phyloP scores from a whole-genome alignment of 2,888 invertebrate genomes.

The Dioctria linearis region DNA sequence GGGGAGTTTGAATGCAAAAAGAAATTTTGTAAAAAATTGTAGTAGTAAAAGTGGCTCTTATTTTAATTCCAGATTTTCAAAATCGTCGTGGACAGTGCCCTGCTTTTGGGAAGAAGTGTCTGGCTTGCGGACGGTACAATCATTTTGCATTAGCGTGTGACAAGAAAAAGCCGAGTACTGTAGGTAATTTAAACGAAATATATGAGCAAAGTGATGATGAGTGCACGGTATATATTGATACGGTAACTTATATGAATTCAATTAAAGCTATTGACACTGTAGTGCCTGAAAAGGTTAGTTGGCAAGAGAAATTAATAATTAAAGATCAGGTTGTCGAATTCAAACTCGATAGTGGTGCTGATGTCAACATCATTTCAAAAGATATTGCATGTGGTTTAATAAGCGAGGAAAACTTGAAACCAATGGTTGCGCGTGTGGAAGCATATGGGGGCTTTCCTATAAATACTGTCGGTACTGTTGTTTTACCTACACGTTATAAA shows the following conservation, averaged over 20 bases:
- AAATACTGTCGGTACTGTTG: not conserved
- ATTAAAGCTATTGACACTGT: too few relatives aligned
- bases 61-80: conserved; percentile 50
- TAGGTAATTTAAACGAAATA: too few relatives aligned
- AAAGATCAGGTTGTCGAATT: not conserved
- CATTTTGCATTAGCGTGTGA: conserved; percentile 50
- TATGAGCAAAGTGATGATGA: too few relatives aligned
- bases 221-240: too few relatives aligned
- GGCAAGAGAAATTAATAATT: too few relatives aligned
- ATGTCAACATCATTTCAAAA: not conserved
- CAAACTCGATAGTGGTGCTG: not conserved
- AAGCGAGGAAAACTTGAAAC: not conserved
- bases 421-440: not conserved
- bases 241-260: too few relatives aligned
- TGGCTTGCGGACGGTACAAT: conserved; percentile 41
- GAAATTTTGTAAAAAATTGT: too few relatives aligned
- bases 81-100: conserved; percentile 48
- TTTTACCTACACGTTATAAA: conserved; percentile 4
- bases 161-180: too few relatives aligned
- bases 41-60: conserved; percentile 17
- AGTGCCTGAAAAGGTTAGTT: too few relatives aligned
- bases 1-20: not conserved
- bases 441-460: not conserved
- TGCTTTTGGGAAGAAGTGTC: conserved; percentile 45
- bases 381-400: not conserved